These are phyloP conservation scores for Carpatolechia fugitivella DNA, from an alignment of 2,888 invertebrate species.

Conservation along the genomic window DNA sequence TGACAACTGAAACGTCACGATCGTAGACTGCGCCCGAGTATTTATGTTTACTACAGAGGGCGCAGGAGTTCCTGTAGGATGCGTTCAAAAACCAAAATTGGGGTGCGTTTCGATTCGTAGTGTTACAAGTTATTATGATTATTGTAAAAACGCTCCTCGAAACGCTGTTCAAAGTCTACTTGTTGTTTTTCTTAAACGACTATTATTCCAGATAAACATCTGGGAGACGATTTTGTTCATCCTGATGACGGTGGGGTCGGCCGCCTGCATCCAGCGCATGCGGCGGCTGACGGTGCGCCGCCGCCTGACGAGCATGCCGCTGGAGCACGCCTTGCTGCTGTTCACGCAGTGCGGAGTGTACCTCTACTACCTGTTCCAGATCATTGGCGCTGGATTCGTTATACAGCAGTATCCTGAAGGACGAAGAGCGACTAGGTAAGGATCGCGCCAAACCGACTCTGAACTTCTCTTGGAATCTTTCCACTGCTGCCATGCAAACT, in stretches of 20 bases:
- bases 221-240: constrained; percentile 72
- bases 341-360: constrained; percentile 90
- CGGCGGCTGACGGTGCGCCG: constrained; percentile 55
- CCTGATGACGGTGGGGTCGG: constrained; percentile 64
- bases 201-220: constrained; percentile 73
- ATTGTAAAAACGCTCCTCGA: too few relatives aligned
- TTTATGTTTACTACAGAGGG: too few relatives aligned
- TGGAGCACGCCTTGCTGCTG: constrained; percentile 86
- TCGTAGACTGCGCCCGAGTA: too few relatives aligned
- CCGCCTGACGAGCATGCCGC: constrained; percentile 56
- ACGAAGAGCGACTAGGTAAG: constrained; percentile 60
- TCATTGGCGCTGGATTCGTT: constrained; percentile 84
- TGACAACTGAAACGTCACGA: too few relatives aligned
- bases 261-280: constrained; percentile 65
- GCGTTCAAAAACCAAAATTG: too few relatives aligned
- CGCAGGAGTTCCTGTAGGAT: too few relatives aligned
- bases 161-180: too few relatives aligned
- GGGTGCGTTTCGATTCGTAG: too few relatives aligned
- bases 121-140: too few relatives aligned
- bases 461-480: too few relatives aligned
- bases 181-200: too few relatives aligned
- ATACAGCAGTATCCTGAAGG: constrained; percentile 58
- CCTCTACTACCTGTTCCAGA: constrained; percentile 87
- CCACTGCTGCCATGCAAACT: too few relatives aligned
- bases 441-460: background rate